phyloP scores from a whole-genome alignment of 2,888 invertebrate species.

The Acronicta psi region DNA sequence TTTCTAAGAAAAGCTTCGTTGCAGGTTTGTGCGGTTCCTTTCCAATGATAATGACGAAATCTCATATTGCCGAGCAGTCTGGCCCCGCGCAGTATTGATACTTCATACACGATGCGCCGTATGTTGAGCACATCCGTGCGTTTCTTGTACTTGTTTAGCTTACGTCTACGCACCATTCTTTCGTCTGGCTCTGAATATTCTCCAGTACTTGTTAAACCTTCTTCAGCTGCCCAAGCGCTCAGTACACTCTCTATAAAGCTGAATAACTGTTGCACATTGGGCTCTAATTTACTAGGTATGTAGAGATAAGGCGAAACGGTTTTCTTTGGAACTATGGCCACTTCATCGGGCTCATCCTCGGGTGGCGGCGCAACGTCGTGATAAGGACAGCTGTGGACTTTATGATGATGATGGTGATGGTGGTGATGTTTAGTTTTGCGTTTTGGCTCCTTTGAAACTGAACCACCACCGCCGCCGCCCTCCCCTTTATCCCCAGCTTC shows the following conservation, averaged over 20 bases:
- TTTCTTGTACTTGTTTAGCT: slow-evolving; percentile 90
- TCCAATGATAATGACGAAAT: slow-evolving; percentile 95
- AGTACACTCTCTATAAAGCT: slow-evolving; percentile 94
- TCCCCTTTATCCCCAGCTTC: slow-evolving; percentile 82
- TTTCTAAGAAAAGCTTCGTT: slow-evolving; percentile 96
- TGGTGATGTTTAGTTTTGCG: slow-evolving; percentile 79
- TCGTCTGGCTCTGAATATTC: slow-evolving; percentile 93
- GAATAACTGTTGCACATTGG: slow-evolving; percentile 94
- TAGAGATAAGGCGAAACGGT: slow-evolving; percentile 86
- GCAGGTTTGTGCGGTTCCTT: slow-evolving; percentile 95
- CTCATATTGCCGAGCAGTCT: slow-evolving; percentile 91
- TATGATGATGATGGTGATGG: slow-evolving; percentile 84
- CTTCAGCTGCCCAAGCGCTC: slow-evolving; percentile 93
- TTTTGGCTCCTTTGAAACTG: slow-evolving; percentile 71
- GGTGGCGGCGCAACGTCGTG: slow-evolving; percentile 79
- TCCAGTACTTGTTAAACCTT: slow-evolving; percentile 92
- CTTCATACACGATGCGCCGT: slow-evolving; percentile 91
- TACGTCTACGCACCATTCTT: slow-evolving; percentile 89
- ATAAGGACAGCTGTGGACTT: slow-evolving; percentile 82
- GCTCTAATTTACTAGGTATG: slow-evolving; percentile 90
- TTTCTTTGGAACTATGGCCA: slow-evolving; percentile 78
- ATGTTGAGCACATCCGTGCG: slow-evolving; percentile 92
- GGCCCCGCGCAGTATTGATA: slow-evolving; percentile 91
- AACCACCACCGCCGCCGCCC: slow-evolving; percentile 68
- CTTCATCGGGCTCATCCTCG: slow-evolving; percentile 78